Evolutionary conservation across 2,797 vertebrate genomes (phyloP).

Genomic region (Cyprinodon diabolis): DNA sequence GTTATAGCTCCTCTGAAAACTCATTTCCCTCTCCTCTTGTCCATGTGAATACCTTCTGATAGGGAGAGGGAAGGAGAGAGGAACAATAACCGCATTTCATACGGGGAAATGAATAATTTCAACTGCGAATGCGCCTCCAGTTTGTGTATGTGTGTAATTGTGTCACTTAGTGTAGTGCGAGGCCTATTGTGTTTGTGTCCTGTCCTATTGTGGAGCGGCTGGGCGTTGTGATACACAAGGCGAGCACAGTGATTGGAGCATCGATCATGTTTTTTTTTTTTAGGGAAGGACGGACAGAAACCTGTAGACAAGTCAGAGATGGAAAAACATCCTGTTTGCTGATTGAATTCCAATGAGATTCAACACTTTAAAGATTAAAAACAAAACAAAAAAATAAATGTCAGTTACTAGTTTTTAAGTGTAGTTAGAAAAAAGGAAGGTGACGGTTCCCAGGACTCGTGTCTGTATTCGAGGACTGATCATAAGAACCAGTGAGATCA

Average conservation of each 20-base stretch:
- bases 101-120: slow-evolving; percentile 70
- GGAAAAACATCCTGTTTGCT: slow-evolving; percentile 3
- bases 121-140: slow-evolving; percentile 24
- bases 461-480: slow-evolving; percentile 5
- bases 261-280: slow-evolving; percentile 60
- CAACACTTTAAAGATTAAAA: neutral
- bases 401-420: neutral
- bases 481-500: slow-evolving; percentile 5
- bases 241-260: slow-evolving; percentile 56
- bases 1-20: slow-evolving; percentile 61
- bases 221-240: slow-evolving; percentile 57
- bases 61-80: slow-evolving; percentile 58
- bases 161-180: slow-evolving; percentile 14
- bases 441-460: neutral
- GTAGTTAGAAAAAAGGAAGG: neutral
- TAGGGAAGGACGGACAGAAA: slow-evolving; percentile 22
- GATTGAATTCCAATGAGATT: slow-evolving; percentile 2
- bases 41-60: slow-evolving; percentile 70
- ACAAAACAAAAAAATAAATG: neutral
- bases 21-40: slow-evolving; percentile 71
- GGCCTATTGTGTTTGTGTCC: slow-evolving; percentile 12
- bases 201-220: slow-evolving; percentile 43
- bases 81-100: slow-evolving; percentile 73
- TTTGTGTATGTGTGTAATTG: slow-evolving; percentile 27
- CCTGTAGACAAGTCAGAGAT: slow-evolving; percentile 21